These are phyloP conservation scores for Rutpela maculata DNA, from an alignment of 2,888 invertebrate genomes.

Conservation along the genomic window DNA sequence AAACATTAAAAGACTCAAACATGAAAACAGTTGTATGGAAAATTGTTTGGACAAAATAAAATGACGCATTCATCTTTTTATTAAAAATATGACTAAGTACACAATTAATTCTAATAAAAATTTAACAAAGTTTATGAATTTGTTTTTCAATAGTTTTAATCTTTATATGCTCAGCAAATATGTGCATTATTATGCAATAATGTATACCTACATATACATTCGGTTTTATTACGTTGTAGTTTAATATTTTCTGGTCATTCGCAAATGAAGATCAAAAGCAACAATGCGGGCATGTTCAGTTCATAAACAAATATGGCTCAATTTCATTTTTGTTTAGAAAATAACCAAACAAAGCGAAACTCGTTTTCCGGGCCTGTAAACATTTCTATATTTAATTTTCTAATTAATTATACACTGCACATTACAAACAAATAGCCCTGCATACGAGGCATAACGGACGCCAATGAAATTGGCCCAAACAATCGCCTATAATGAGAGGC, in stretches of 20 bases:
- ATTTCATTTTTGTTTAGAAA: slow-evolving; percentile 25
- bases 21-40: too few relatives aligned
- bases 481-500: slow-evolving; percentile 57
- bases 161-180: too few relatives aligned
- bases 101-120: too few relatives aligned
- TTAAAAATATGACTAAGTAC: too few relatives aligned
- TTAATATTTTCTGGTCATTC: background rate
- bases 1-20: too few relatives aligned
- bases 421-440: slow-evolving; percentile 41
- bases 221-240: background rate
- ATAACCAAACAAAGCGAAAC: slow-evolving; percentile 31
- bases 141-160: too few relatives aligned
- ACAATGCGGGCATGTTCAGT: slow-evolving; percentile 15
- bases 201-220: background rate
- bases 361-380: slow-evolving; percentile 41
- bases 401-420: slow-evolving; percentile 45
- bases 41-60: too few relatives aligned
- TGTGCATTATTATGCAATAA: too few relatives aligned
- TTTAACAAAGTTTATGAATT: too few relatives aligned
- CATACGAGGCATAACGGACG: slow-evolving; percentile 34
- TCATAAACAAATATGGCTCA: slow-evolving; percentile 28
- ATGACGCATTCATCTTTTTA: too few relatives aligned
- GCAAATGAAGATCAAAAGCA: background rate
- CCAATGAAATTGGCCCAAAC: slow-evolving; percentile 50
- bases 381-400: slow-evolving; percentile 50